Conservation (phyloP, 2,888 invertebrate genomes). For the Brachylomia viminalis region DNA sequence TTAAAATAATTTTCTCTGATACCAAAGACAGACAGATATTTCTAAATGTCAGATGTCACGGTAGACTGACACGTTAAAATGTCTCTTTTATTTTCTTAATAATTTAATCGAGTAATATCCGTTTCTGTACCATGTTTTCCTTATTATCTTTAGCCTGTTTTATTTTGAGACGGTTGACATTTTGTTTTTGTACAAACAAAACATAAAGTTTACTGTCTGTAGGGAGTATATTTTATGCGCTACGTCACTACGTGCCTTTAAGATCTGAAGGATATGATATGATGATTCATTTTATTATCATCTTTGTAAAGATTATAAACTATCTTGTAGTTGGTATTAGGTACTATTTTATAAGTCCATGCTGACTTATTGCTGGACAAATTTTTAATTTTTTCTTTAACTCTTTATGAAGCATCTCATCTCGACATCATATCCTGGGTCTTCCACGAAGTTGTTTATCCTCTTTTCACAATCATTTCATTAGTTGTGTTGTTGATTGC, state of each 20-base stretch:
- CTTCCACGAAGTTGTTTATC: background rate
- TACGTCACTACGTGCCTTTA: slow-evolving; percentile 46
- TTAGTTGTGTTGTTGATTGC: slow-evolving; percentile 7
- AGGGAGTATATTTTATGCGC: slow-evolving; percentile 66
- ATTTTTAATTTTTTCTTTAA: background rate
- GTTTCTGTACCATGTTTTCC: slow-evolving; percentile 50
- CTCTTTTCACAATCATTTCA: background rate
- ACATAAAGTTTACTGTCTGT: slow-evolving; percentile 30
- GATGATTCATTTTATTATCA: slow-evolving; percentile 19
- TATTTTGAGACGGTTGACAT: slow-evolving; percentile 50
- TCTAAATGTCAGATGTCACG: slow-evolving; percentile 48
- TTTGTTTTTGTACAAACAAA: slow-evolving; percentile 53
- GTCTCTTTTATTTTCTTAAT: slow-evolving; percentile 53
- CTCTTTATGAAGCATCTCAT: background rate
- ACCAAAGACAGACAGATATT: slow-evolving; percentile 40
- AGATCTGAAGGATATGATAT: slow-evolving; percentile 30
- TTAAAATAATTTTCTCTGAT: slow-evolving; percentile 38
- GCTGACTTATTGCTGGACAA: background rate
- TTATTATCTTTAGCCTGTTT: slow-evolving; percentile 46
- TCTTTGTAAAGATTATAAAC: background rate
- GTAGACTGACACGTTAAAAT: slow-evolving; percentile 38
- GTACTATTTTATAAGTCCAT: background rate
- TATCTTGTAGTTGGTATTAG: background rate
- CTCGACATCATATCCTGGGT: background rate
- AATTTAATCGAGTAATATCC: slow-evolving; percentile 55